Conservation (phyloP, 2,888 invertebrate species). For the Cetonia aurata region DNA sequence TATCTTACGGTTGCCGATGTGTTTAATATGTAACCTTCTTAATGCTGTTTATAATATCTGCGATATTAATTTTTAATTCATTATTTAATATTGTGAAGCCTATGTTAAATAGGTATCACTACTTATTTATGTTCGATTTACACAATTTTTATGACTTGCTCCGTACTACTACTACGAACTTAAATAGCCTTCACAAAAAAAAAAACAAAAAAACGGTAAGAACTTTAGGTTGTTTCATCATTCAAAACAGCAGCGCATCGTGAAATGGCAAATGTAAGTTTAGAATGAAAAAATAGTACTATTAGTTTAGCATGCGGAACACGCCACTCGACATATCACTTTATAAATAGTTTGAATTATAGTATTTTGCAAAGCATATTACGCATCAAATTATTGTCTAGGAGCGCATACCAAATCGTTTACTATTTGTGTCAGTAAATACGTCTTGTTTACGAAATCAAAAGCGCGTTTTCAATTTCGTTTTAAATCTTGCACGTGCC, state of each 20-base stretch:
- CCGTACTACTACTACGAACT: too few relatives aligned
- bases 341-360: slow-evolving; percentile 29
- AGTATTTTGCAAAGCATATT: slow-evolving; percentile 22
- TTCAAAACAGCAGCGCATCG: slow-evolving; percentile 2
- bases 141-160: too few relatives aligned
- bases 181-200: too few relatives aligned
- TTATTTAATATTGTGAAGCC: too few relatives aligned
- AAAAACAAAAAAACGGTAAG: too few relatives aligned
- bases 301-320: slow-evolving; percentile 7
- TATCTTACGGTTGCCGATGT: too few relatives aligned
- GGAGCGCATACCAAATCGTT: slow-evolving; percentile 13
- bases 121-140: too few relatives aligned
- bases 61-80: too few relatives aligned
- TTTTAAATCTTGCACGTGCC: slow-evolving; percentile 14
- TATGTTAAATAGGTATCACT: too few relatives aligned
- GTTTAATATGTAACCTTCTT: too few relatives aligned
- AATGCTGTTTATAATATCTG: too few relatives aligned
- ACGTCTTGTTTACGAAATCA: slow-evolving; percentile 25
- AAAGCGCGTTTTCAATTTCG: slow-evolving; percentile 21
- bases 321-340: neutral
- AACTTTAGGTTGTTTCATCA: neutral
- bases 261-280: neutral
- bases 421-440: slow-evolving; percentile 8
- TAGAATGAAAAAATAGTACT: slow-evolving; percentile 11
- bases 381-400: slow-evolving; percentile 34